Evolutionary conservation across 2,888 invertebrate species (phyloP).

Genomic region (Andrena chrysosceles): DNA sequence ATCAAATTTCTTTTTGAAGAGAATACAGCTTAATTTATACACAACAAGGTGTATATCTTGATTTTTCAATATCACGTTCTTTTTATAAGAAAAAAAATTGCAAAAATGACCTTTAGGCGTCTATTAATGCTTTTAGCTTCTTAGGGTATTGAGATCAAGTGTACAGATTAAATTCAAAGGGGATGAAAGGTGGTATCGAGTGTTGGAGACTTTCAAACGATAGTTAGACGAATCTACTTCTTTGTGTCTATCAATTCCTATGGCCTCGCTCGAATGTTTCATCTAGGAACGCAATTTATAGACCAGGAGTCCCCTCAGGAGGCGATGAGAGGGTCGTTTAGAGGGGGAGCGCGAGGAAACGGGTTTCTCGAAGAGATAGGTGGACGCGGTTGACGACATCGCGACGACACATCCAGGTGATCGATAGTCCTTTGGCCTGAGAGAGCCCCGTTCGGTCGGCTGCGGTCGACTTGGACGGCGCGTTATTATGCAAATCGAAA

Average conservation of each 20-base stretch:
- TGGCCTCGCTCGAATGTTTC: conserved; percentile 13
- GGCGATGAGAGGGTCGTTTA: conserved; percentile 49
- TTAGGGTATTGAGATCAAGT: no score
- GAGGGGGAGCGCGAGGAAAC: conserved; percentile 49
- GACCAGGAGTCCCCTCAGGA: conserved; percentile 12
- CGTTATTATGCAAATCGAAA: conserved; percentile 75
- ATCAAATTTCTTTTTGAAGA: no score
- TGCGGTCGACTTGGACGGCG: conserved; percentile 43
- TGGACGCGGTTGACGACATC: conserved; percentile 64
- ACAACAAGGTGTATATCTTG: no score
- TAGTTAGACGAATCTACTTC: conserved; percentile 4
- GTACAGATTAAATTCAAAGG: background rate
- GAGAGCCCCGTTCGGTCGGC: conserved; percentile 14
- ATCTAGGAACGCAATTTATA: conserved; percentile 36
- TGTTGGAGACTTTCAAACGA: background rate
- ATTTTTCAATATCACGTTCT: no score
- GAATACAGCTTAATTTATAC: no score
- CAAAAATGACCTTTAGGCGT: no score
- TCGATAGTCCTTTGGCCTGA: conserved; percentile 67
- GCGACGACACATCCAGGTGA: conserved; percentile 71
- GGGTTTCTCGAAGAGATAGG: conserved; percentile 51
- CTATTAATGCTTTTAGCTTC: no score
- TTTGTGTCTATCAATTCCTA: conserved; percentile 13
- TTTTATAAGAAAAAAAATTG: no score
- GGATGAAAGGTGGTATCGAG: background rate